Evolutionary conservation across 2,113 vertebrate species (phyloP).

Genomic region (Cottus gobio): DNA sequence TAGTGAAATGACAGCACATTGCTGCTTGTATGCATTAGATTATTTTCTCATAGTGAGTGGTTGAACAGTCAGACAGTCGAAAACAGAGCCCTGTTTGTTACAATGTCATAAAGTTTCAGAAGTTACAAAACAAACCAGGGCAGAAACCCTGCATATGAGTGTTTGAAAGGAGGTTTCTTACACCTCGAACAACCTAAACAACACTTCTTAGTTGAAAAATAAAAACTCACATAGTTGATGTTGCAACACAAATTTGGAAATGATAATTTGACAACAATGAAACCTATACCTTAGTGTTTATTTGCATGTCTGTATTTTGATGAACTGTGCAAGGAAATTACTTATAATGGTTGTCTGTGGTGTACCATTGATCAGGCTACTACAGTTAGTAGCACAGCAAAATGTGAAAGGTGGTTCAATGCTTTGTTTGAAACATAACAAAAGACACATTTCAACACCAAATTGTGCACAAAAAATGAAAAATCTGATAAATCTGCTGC

Average conservation of each 20-base stretch:
- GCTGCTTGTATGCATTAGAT: background rate
- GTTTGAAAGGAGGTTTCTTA: background rate
- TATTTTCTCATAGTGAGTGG: background rate
- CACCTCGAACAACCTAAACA: background rate
- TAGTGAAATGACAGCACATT: background rate
- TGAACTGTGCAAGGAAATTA: background rate
- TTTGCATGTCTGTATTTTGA: background rate
- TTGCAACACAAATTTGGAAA: background rate
- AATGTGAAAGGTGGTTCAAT: background rate
- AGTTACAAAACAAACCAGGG: background rate
- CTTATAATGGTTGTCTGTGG: background rate
- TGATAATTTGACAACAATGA: background rate
- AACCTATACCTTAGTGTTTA: slow-evolving; percentile 11
- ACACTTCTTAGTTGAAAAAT: background rate
- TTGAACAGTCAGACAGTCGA: background rate
- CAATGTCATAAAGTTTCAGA: background rate
- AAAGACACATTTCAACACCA: background rate
- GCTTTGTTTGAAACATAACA: background rate
- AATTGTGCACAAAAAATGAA: background rate
- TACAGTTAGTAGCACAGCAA: background rate
- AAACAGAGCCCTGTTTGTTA: background rate
- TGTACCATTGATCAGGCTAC: background rate
- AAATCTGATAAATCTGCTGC: background rate
- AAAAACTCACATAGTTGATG: slow-evolving; percentile 1
- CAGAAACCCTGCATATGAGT: background rate